Base-by-base conservation (phyloP, 2,888 invertebrate genomes). In the Eristalinus sepulchralis region DNA sequence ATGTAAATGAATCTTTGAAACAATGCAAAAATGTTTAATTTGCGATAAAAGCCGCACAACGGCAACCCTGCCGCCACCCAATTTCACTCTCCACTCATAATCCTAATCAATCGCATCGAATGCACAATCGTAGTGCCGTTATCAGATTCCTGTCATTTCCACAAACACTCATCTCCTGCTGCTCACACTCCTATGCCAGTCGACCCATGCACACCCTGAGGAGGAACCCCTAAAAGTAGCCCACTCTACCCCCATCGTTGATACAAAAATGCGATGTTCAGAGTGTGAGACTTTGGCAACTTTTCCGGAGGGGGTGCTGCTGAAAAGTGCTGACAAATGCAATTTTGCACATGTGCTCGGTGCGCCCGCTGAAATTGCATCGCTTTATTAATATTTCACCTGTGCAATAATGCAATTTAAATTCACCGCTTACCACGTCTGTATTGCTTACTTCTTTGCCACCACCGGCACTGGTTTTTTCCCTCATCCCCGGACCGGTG, bases 381-480 rank as follows among this genome's bases (percentile, higher is more conserved):
- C 20, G 62, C 34, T 20, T 39, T 64, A 64, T 64, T 64, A 24
- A 64, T 64, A 39, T 64, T 64, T 39, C 39, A 64, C 36, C 22
- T 34, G 39, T 47, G 47, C 27, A 66, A 31, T 66, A 27, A 66
- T 39, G 39, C 24, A n/a, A 66, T 66, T 66, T 47, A 20, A 66
- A 47, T 47, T 66, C 47, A 27, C 64, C n/a, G n/a, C 6, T 24
- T 39, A 13, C 24, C n/a, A 22, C 20, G 34, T 6, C 6, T 33
- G 36, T 64, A 36, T 64, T 64, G 24, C 63, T 13, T n/a, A 11
- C 24, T 17, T 24, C 39, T 8, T 47, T 39, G 47, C 27, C 47
- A 5, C n/a, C 47, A 4, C 9, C n/a, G 39, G 13, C 33, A n/a
- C 39, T 53, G 5, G 9, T 22, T 64, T 64, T 39, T n/a, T 39